Base-by-base conservation (phyloP, 1,140 invertebrate species). In the Diorhabda carinulata region DNA sequence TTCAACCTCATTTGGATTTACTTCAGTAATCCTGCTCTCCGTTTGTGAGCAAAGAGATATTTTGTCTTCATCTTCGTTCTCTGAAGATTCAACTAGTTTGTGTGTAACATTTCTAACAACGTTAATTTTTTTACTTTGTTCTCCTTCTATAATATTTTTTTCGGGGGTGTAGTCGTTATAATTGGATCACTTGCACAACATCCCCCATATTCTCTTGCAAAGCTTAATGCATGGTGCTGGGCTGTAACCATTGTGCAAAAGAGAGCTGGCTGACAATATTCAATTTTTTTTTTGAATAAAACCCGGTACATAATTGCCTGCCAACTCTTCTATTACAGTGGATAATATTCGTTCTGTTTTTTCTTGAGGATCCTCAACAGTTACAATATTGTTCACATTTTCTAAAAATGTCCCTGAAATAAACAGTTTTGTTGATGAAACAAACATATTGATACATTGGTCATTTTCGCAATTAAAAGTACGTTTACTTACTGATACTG, bases 1-100 rank as follows among this genome's bases (percentile, higher is more conserved):
- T 64, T 64, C 62, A 44, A 64, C 42, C 3, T n/a, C 62, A 64
- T 45, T 64, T 47, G 62, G 62, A 64, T 64, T 56, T 25, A 64
- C 62, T 64, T 64, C 62, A 47, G 62, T 25, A n/a, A 47, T 45
- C 62, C 62, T 43, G 62, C 43, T 43, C 47, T 64, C 62, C 43
- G 43, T 56, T 64, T 47, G 6, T 64, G 62, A 64, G 40, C 10
- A 2, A 47, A 56, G 10, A 44, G 62, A 45, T 40, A 64, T 43
- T 56, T 43, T 2, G 47, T 52, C 62, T 45, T 45, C 62, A 56
- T 64, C 62, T 62, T 62, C 61, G 42, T 62, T 25, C 10, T 64
- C 62, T 2, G 62, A 64, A 9, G 62, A 64, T n/a, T 64, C 62
- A 6, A 64, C 43, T n/a, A 64, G 43, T 64, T 64, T 64, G 43